These are phyloP conservation scores for Drosophila baimaii DNA, from an alignment of 1,140 invertebrate species.

Conservation along the genomic window DNA sequence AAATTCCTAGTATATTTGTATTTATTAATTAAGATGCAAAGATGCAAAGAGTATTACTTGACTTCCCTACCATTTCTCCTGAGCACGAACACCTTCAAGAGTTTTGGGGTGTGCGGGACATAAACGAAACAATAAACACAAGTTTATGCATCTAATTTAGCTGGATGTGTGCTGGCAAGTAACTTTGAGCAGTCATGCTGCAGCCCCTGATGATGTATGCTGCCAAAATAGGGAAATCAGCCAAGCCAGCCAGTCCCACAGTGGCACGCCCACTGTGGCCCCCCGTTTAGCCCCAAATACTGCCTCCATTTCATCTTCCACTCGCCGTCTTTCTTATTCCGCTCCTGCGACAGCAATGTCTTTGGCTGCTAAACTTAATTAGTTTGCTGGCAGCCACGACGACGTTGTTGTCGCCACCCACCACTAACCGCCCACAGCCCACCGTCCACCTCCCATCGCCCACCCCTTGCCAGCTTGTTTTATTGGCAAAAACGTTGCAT, in stretches of 20 bases:
- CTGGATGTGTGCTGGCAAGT: constrained; percentile 57
- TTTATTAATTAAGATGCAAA: too few relatives aligned
- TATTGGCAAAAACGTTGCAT: constrained; percentile 59
- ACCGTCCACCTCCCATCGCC: too few relatives aligned
- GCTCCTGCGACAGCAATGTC: constrained; percentile 26
- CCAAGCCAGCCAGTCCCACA: too few relatives aligned
- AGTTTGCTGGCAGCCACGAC: constrained; percentile 58
- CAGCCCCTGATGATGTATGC: constrained; percentile 43
- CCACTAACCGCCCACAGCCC: not conserved
- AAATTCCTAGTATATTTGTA: too few relatives aligned
- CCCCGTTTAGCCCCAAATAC: not conserved
- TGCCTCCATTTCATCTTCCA: not conserved
- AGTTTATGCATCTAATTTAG: constrained; percentile 69
- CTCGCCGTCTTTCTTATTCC: constrained; percentile 1
- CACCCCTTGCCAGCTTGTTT: constrained; percentile 22
- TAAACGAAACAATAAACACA: constrained; percentile 67
- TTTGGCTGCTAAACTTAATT: constrained; percentile 71
- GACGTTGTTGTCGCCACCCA: constrained; percentile 6
- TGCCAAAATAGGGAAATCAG: constrained; percentile 45
- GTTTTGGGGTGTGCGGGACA: constrained; percentile 22
- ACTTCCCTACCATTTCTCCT: not conserved
- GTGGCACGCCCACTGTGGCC: not conserved
- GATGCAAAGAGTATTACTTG: too few relatives aligned
- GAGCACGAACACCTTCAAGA: constrained; percentile 10
- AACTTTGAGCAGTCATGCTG: constrained; percentile 35